Base-by-base conservation (phyloP, 2,113 vertebrate genomes). In the Coracopsis vasa region DNA sequence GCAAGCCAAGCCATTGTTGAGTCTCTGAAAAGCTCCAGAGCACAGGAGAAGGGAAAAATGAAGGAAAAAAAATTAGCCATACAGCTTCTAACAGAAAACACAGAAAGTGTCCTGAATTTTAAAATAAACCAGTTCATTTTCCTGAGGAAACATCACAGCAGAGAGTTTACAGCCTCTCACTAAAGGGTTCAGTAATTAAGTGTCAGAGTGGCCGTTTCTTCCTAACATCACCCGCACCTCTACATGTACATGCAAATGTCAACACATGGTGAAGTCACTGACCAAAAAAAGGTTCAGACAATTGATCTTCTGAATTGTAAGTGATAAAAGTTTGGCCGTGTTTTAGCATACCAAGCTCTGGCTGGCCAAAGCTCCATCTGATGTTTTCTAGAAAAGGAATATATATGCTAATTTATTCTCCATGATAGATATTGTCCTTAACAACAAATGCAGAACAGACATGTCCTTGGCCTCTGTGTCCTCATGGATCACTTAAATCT, bases 1-100 rank as follows among this genome's bases (percentile, higher is more conserved):
- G 86, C 94, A 97, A 97, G 96, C 96, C 97, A 97, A 96, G 91
- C 95, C 79, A 96, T 95, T 95, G 95, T 94, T 84, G 65, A 71
- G 95, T 83, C 85, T 92, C 94, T 16, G 74, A 97, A 97, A 97
- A 95, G 80, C 83, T 69, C 7, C 31, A 80, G 92, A 95, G 86
- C 71, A 85, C 72, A 91, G 45, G 24, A 94, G 33, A 39, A 90
- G 80, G 37, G 75, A 72, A 80, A 96, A 95, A 92, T 1, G 14
- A 92, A 77, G 31, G 3, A 72, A 51, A 48, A 61, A 53, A 60
- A 18, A 35, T 64, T 27, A n/a, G 56, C n/a, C 27, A 58, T 45
- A 42, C 23, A 72, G 80, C 37, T 75, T 79, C 77, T 85, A 95
- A 94, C 13, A 85, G 66, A 91, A 96, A 96, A 92, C 88, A 93